Percentiles rank a stretch among this genome's conserved stretches.
Evolutionary conservation across 2,888 invertebrate species (phyloP).

Genomic region (Hyalella azteca): DNA sequence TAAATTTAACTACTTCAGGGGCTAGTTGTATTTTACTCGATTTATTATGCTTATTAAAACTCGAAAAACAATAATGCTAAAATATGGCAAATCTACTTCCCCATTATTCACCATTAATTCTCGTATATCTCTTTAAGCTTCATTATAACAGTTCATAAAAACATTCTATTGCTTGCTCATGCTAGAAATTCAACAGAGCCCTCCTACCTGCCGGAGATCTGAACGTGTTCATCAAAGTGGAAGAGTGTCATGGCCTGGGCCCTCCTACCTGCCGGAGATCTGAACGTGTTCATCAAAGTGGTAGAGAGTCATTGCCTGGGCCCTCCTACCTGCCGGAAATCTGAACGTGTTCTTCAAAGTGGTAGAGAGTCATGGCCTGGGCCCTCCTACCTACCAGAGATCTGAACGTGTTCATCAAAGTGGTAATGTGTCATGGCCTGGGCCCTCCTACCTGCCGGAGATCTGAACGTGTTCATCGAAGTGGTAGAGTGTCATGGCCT

Average conservation of each 20-base stretch:
- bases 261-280: constrained; percentile 68
- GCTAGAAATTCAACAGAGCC: too few relatives aligned
- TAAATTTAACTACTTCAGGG: too few relatives aligned
- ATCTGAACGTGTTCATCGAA: constrained; percentile 77
- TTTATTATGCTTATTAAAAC: too few relatives aligned
- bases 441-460: constrained; percentile 69
- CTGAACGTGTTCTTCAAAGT: constrained; percentile 79
- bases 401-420: constrained; percentile 77
- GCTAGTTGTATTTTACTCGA: too few relatives aligned
- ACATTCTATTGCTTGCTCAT: too few relatives aligned
- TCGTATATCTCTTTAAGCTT: too few relatives aligned
- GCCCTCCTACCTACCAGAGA: constrained; percentile 69
- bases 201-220: constrained; percentile 68
- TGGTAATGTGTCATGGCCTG: constrained; percentile 89
- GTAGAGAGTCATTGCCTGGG: constrained; percentile 88
- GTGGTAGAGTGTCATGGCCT: constrained; percentile 88
- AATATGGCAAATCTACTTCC: too few relatives aligned
- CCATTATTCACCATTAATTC: too few relatives aligned
- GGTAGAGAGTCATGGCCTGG: constrained; percentile 87
- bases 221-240: constrained; percentile 80
- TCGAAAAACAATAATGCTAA: too few relatives aligned
- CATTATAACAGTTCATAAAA: not conserved
- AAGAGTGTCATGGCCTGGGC: constrained; percentile 89
- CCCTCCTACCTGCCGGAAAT: constrained; percentile 70
- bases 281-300: constrained; percentile 80